Conservation (phyloP, 2,888 invertebrate species). For the Dolichopus griseipennis region DNA sequence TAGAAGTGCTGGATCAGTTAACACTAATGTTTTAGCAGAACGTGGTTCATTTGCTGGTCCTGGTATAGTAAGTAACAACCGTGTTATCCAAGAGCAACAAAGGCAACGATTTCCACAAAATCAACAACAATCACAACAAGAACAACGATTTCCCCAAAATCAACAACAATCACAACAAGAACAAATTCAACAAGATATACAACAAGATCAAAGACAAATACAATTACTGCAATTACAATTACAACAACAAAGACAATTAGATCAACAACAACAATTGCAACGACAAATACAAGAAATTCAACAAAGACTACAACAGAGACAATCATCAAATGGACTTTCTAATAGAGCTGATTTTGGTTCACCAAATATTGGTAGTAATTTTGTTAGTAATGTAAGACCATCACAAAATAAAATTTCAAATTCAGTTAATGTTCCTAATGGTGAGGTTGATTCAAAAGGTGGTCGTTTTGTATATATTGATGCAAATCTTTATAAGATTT, state of each 20-base stretch:
- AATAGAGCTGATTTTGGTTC: background rate
- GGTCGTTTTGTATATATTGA: background rate
- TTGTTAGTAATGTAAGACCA: too few species aligned
- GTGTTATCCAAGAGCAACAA: background rate
- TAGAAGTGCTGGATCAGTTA: constrained; percentile 23
- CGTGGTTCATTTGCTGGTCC: constrained; percentile 30
- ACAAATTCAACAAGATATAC: too few species aligned
- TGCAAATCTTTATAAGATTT: background rate
- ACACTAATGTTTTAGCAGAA: constrained; percentile 25
- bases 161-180: too few species aligned
- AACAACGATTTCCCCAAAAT: background rate
- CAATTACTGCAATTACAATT: too few species aligned
- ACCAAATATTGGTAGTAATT: background rate
- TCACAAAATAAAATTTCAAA: too few species aligned
- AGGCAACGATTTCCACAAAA: background rate
- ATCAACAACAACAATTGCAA: too few species aligned
- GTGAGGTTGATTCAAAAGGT: background rate
- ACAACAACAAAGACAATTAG: too few species aligned
- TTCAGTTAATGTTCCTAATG: too few species aligned
- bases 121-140: background rate
- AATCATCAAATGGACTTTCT: background rate
- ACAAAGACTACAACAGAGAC: background rate
- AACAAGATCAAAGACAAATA: too few species aligned
- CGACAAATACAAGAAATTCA: too few species aligned
- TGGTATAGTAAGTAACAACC: background rate